Evolutionary conservation across 2,113 vertebrate genomes (phyloP).

Genomic region (Tylochromis polylepis): DNA sequence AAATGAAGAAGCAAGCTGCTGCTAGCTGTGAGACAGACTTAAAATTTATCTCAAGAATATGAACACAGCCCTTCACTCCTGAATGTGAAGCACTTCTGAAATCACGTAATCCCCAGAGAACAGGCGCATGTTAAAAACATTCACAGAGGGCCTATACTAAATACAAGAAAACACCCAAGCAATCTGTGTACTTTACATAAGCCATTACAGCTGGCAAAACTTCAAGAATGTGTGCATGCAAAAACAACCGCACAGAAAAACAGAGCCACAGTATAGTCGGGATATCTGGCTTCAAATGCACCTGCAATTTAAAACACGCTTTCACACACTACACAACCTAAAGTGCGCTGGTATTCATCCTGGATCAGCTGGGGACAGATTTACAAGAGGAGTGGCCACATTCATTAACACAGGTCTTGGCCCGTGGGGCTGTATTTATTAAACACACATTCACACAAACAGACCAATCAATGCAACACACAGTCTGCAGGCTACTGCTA

Average conservation of each 20-base stretch:
- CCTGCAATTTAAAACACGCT: conserved; percentile 2
- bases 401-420: conserved; percentile 33
- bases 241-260: neutral
- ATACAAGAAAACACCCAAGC: neutral
- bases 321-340: neutral
- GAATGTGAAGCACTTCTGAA: neutral
- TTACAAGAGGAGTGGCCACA: conserved; percentile 13
- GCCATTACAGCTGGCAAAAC: neutral
- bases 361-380: conserved; percentile 18
- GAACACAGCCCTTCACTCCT: neutral
- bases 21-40: neutral
- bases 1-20: conserved; percentile 15
- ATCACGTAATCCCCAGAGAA: neutral
- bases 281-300: conserved; percentile 11
- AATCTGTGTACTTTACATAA: neutral
- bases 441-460: conserved; percentile 29
- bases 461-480: conserved; percentile 35
- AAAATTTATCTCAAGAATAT: neutral
- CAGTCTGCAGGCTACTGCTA: conserved; percentile 1
- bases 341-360: conserved; percentile 18
- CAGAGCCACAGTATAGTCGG: neutral
- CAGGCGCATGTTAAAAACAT: neutral
- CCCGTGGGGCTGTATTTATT: conserved; percentile 41
- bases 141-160: neutral
- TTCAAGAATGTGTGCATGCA: conserved; percentile 2